Percentiles rank a stretch among this genome's conserved stretches.
Conservation (phyloP, 2,797 vertebrate species). For the Todus mexicanus region DNA sequence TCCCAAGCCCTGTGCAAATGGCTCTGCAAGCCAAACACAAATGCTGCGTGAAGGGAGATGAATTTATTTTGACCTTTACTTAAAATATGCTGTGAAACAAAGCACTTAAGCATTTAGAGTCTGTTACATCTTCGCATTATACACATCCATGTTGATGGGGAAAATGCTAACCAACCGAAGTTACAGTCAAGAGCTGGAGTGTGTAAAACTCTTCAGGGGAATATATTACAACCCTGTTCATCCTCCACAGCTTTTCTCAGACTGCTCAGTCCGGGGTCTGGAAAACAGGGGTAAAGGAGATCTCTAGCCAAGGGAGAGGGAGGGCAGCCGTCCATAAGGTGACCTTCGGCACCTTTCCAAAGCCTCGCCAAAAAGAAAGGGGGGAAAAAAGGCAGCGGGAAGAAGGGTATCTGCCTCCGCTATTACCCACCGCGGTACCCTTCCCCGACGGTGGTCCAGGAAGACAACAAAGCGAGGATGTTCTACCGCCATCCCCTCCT, state of each 20-base stretch:
- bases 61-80: constrained; percentile 79
- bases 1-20: constrained; percentile 19
- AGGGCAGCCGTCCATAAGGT: not conserved
- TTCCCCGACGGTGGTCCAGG: not conserved
- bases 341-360: not conserved
- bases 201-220: constrained; percentile 63
- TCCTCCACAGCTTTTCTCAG: not conserved
- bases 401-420: not conserved
- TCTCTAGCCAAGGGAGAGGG: not conserved
- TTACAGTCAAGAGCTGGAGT: constrained; percentile 42
- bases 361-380: not conserved
- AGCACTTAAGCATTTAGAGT: constrained; percentile 74
- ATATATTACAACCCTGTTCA: constrained; percentile 4
- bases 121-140: constrained; percentile 72
- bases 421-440: not conserved
- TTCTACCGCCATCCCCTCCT: not conserved
- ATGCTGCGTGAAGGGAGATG: constrained; percentile 60
- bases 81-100: constrained; percentile 76
- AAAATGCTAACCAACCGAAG: constrained; percentile 66
- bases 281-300: not conserved
- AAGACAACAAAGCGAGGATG: not conserved
- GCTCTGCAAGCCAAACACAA: constrained; percentile 57
- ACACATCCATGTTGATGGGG: constrained; percentile 52
- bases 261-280: not conserved
- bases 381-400: not conserved